Conservation (phyloP, 1,140 invertebrate genomes). For the Drosophila bocqueti region DNA sequence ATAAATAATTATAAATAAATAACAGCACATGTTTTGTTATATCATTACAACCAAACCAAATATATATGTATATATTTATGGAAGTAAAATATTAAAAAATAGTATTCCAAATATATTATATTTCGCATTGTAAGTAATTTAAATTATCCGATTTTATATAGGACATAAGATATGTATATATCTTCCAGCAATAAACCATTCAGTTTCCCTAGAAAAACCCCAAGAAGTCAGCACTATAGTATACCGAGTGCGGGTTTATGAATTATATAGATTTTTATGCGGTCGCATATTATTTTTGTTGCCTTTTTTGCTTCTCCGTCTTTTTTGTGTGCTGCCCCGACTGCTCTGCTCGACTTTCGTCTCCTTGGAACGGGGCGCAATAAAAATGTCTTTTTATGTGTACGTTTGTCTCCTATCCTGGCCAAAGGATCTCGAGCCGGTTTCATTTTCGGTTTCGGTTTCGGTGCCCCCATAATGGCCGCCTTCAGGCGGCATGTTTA, state of each 20-base stretch:
- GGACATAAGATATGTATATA: background rate
- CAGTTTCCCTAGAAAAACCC: background rate
- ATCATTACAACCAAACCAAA: background rate
- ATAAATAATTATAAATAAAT: too few relatives aligned
- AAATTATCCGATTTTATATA: background rate
- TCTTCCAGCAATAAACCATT: background rate
- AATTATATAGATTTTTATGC: conserved; percentile 83
- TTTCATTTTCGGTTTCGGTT: conserved; percentile 46
- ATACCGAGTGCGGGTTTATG: conserved; percentile 63
- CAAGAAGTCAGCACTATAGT: conserved; percentile 15
- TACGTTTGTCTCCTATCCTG: conserved; percentile 37
- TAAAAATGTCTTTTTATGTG: conserved; percentile 81
- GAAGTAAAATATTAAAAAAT: too few relatives aligned
- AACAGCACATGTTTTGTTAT: too few relatives aligned
- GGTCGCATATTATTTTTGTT: conserved; percentile 81
- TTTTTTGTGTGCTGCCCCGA: conserved; percentile 36
- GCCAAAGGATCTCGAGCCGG: conserved; percentile 51
- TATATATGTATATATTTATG: too few relatives aligned
- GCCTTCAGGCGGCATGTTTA: conserved; percentile 47
- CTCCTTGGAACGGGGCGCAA: conserved; percentile 50
- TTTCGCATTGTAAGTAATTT: background rate
- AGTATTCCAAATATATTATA: background rate
- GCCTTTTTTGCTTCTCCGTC: conserved; percentile 60
- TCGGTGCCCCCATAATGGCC: conserved; percentile 41
- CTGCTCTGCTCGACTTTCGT: conserved; percentile 16